A percentile compares a stretch with the other conserved stretches of the same genome.
Conservation (phyloP, 2,113 vertebrate species). For the Anguilla japonica region DNA sequence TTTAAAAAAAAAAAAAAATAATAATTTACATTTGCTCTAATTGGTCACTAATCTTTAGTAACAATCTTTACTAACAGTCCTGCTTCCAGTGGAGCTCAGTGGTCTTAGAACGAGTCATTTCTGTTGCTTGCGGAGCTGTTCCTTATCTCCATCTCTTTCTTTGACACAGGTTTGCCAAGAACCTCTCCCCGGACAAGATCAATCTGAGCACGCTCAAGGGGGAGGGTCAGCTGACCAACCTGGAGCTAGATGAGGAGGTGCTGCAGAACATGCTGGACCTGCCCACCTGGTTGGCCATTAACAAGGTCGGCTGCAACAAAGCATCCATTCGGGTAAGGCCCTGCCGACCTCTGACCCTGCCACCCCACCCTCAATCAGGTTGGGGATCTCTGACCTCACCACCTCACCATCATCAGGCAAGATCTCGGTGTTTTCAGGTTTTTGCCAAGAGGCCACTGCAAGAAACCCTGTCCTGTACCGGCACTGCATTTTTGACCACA, state of each 20-base stretch:
- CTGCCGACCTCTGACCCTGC: not conserved
- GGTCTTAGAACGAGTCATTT: not conserved
- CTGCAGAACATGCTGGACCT: conserved; percentile 97
- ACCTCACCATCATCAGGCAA: too few relatives aligned
- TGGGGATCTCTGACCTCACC: too few relatives aligned
- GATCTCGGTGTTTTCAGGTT: too few relatives aligned
- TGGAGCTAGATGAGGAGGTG: conserved; percentile 96
- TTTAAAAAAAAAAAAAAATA: too few relatives aligned
- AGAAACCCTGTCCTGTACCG: too few relatives aligned
- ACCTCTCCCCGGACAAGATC: conserved; percentile 98
- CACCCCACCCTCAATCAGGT: not conserved
- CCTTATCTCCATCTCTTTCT: conserved; percentile 2
- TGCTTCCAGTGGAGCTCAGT: not conserved
- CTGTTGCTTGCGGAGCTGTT: not conserved
- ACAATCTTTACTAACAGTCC: not conserved
- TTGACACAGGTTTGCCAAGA: conserved; percentile 90
- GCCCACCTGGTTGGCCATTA: conserved; percentile 98
- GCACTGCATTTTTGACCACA: too few relatives aligned
- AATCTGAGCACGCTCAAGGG: conserved; percentile 97
- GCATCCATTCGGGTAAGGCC: conserved; percentile 90
- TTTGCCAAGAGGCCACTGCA: too few relatives aligned
- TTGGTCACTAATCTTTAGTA: not conserved
- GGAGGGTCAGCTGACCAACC: conserved; percentile 95
- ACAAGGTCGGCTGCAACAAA: conserved; percentile 95
- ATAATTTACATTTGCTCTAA: not conserved